These are phyloP conservation scores for Buceros bicornis DNA, from an alignment of 2,797 vertebrate species.

Conservation along the genomic window DNA sequence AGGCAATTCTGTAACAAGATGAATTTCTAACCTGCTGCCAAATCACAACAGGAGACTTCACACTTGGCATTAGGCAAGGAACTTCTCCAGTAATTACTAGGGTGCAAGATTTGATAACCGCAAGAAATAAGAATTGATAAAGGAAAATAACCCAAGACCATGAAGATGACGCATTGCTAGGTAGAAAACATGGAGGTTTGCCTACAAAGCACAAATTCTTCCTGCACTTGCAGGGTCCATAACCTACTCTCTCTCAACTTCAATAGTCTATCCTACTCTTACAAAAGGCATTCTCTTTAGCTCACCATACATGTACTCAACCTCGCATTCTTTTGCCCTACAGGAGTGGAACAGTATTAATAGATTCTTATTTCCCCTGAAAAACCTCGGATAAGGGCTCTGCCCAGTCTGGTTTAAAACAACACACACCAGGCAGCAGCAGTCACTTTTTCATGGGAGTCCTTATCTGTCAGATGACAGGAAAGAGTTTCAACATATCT, in stretches of 20 bases:
- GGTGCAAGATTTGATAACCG: background rate
- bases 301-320: background rate
- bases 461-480: background rate
- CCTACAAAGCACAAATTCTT: background rate
- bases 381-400: background rate
- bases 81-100: background rate
- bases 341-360: background rate
- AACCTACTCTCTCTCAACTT: background rate
- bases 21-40: background rate
- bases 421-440: background rate
- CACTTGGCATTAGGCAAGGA: background rate
- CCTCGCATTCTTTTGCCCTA: background rate
- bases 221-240: background rate
- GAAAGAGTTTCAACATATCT: background rate
- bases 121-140: background rate
- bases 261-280: background rate
- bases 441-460: background rate
- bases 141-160: background rate
- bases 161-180: background rate
- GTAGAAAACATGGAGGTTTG: background rate
- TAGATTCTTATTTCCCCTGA: background rate
- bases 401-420: background rate
- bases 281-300: background rate
- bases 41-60: background rate
- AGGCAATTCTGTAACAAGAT: background rate